Base-by-base conservation (phyloP, 2,888 invertebrate genomes). In the Nesidiocoris tenuis region DNA sequence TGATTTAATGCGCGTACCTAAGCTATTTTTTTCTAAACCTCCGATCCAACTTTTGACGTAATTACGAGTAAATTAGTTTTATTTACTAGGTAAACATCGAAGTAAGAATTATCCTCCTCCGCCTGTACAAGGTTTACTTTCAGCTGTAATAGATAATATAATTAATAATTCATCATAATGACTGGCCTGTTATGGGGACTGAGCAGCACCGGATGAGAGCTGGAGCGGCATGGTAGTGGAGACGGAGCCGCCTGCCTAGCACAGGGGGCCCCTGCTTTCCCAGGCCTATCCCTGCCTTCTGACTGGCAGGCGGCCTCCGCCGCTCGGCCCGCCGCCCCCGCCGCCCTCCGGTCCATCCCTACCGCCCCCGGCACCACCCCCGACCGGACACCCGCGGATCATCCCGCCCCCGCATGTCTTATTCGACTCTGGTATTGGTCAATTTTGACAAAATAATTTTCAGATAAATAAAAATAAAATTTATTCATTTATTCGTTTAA, bases 231-330 rank as follows among this genome's bases (percentile, higher is more conserved):
- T 66, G 74, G 65, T 75, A 59, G 66, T 65, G 25, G 55, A n/a
- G 64, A 64, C 39, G 39, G 24, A 17, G 22, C 17, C n/a, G 72
- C 72, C 72, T 61, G 72, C 72, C 72, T 72, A 61, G 72, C 61
- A 75, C 65, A 66, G 74, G 74, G 74, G 74, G 74, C 74, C 74
- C 74, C 66, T 66, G 65, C 66, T 75, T 75, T 75, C 65, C 74
- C 74, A 61, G 74, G 66, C 74, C 74, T 75, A 39, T 75, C 74
- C 74, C 74, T 75, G 74, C 56, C 74, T 75, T 65, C 74, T 75
- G 66, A 56, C 74, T 65, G 65, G 65, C 59, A 75, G 65, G 66
- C 59, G 24, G 65, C 23, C 59, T 39, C 54, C 25, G 21, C n/a
- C 65, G n/a, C 19, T 23, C 74, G n/a, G 22, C 25, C 56, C 56